Percentiles rank a stretch among this genome's conserved stretches.
Conservation (phyloP, 2,888 invertebrate species). For the Monochamus alternatus region DNA sequence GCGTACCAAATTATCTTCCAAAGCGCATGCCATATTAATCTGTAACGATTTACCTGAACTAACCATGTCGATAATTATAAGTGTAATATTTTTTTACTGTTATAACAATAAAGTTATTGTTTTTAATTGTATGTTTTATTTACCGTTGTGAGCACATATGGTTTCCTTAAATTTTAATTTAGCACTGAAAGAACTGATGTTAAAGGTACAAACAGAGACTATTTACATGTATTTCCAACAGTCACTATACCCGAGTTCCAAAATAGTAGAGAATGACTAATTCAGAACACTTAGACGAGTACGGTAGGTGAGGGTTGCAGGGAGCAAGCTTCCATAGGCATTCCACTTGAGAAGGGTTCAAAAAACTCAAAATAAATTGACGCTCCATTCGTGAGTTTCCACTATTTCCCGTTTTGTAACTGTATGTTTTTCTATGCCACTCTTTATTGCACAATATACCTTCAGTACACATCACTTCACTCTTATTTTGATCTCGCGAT, state of each 20-base stretch:
- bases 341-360: not conserved
- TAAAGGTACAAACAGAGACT: not conserved
- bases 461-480: too few relatives aligned
- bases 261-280: too few relatives aligned
- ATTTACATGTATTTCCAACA: not conserved
- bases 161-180: not conserved
- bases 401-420: too few relatives aligned
- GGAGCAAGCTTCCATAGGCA: too few relatives aligned
- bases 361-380: not conserved
- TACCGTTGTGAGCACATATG: not conserved
- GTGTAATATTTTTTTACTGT: constrained; percentile 39
- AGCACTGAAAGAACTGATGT: not conserved
- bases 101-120: constrained; percentile 34
- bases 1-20: constrained; percentile 29
- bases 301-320: too few relatives aligned
- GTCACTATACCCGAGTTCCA: too few relatives aligned
- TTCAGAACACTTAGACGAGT: too few relatives aligned
- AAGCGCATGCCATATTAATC: constrained; percentile 36
- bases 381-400: too few relatives aligned
- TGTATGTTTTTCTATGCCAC: too few relatives aligned
- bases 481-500: too few relatives aligned
- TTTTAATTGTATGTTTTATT: constrained; percentile 4
- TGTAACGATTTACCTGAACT: constrained; percentile 36
- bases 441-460: too few relatives aligned
- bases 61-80: constrained; percentile 19